Base-by-base conservation (phyloP, 2,113 vertebrate species). In the Eubucco bourcierii region DNA sequence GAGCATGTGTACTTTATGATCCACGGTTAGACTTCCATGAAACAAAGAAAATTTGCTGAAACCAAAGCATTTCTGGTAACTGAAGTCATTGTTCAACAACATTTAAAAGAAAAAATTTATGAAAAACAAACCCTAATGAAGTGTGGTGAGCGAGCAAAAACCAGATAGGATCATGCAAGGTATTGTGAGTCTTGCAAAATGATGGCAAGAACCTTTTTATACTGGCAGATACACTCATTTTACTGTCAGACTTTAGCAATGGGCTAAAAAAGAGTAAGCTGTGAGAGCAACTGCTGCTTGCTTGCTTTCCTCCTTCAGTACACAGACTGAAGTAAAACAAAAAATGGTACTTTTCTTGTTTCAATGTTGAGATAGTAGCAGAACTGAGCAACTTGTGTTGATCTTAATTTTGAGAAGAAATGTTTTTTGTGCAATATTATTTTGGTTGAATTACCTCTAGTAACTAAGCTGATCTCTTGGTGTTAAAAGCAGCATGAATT, bases 151-250 rank as follows among this genome's bases (percentile, higher is more conserved):
- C 72, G 65, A 88, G 70, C 37, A 61, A 58, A 84, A 88, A 34
- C 29, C 65, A 78, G 88, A 17, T 4, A 17, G 65, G 66, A 87
- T 88, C 90, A 37, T 4, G 2, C 58, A 76, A 6, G 2, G 55
- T 41, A 33, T 74, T 89, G 39, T 29, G 0, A 60, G 31, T 61
- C 80, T 78, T 90, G 74, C 66, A 66, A 77, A 81, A 79, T 81
- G 59, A 50, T 33, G 90, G 71, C 86, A 94, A 91, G 65, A 92
- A 79, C 27, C 60, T 82, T 94, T 94, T 87, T 94, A 76, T 80
- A 34, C 66, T 27, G 8, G n/a, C 20, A 52, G 47, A 50, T 52
- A 66, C 87, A 79, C 33, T 75, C 41, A 58, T 88, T 90, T 86
- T 66, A 39, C 59, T 65, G 63, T 76, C 73, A 59, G 64, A 56